Evolutionary conservation across 1,140 invertebrate genomes (phyloP).

Genomic region (Drosophila triauraria): DNA sequence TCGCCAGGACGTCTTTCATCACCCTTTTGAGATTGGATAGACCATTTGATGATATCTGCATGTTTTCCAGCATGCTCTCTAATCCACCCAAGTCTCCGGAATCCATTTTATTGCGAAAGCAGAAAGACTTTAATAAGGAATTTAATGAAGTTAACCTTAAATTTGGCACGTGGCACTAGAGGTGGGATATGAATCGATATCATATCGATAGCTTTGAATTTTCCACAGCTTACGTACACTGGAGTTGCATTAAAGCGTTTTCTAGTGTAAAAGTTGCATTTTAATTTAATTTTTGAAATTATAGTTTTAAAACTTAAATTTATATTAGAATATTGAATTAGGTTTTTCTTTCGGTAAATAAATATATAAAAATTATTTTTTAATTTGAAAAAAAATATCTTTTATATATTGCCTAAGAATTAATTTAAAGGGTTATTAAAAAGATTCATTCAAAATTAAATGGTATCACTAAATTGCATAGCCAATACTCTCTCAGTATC

Average conservation of each 20-base stretch:
- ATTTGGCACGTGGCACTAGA: background rate
- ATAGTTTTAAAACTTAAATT: no score
- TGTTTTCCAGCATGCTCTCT: background rate
- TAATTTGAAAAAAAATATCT: no score
- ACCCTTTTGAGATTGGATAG: no score
- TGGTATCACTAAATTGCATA: background rate
- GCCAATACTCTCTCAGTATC: conserved; percentile 5
- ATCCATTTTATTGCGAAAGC: background rate
- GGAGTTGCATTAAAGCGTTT: background rate
- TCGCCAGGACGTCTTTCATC: background rate
- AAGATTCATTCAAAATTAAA: no score
- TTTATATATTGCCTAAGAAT: no score
- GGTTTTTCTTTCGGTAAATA: background rate
- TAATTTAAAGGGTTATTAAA: no score
- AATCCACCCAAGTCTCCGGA: background rate
- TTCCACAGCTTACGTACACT: background rate
- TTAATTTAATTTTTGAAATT: background rate
- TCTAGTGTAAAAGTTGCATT: background rate
- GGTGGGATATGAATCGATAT: background rate
- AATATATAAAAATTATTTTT: no score
- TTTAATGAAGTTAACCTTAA: no score
- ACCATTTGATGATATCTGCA: background rate
- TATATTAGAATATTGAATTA: background rate
- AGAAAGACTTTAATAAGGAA: background rate
- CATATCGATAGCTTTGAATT: background rate